Evolutionary conservation across 2,113 vertebrate genomes (phyloP).

Genomic region (Chroicocephalus ridibundus): DNA sequence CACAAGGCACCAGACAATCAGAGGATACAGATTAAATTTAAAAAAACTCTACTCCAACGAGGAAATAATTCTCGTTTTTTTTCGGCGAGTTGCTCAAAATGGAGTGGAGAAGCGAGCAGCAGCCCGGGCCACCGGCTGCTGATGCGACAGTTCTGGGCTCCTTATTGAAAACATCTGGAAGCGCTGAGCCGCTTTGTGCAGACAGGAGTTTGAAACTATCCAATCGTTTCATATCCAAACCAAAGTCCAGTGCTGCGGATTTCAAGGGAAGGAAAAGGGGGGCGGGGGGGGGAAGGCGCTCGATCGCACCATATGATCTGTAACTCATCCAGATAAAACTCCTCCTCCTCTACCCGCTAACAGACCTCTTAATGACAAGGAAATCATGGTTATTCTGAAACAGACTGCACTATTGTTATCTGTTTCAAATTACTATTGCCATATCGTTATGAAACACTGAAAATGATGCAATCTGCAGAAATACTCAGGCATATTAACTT

Average conservation of each 20-base stretch:
- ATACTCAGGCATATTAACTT: conserved; percentile 5
- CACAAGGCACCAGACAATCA: not conserved
- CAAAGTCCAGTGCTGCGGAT: conserved; percentile 23
- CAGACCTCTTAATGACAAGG: conserved; percentile 54
- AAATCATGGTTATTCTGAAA: conserved; percentile 37
- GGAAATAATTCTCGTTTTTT: not conserved
- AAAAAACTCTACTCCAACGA: not conserved
- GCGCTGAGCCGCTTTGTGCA: conserved; percentile 27
- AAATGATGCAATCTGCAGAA: conserved; percentile 68
- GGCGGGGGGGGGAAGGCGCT: not conserved
- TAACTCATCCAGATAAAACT: conserved; percentile 38
- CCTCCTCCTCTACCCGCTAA: not conserved
- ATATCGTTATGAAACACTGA: conserved; percentile 54
- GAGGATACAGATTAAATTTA: not conserved
- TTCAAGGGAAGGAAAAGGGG: conserved; percentile 25
- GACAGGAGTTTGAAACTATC: conserved; percentile 71
- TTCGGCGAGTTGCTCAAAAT: not conserved
- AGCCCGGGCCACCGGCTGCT: conserved; percentile 54
- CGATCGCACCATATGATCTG: conserved; percentile 30
- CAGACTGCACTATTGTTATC: conserved; percentile 60
- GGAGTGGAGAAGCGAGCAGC: not conserved
- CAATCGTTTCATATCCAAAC: conserved; percentile 72
- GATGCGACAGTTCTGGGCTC: conserved; percentile 71
- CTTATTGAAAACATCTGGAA: conserved; percentile 80
- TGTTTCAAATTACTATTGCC: conserved; percentile 43